Base-by-base conservation (phyloP, 2,797 vertebrate genomes). In the Cephalopachus bancanus region DNA sequence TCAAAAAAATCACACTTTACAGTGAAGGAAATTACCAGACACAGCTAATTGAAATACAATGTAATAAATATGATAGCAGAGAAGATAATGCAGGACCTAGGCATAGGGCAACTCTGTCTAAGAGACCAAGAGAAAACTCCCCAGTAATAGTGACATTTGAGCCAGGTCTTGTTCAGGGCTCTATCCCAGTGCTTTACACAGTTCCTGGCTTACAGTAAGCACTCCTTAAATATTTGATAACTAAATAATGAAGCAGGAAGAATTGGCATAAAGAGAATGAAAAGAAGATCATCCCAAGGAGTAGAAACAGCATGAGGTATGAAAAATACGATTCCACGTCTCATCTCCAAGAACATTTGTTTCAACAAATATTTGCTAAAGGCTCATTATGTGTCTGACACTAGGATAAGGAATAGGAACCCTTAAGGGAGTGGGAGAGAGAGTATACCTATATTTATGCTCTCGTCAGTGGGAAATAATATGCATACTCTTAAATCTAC, bases 181-280 rank as follows among this genome's bases (percentile, higher is more conserved):
- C 79, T 49, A 67, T 90, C 26, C 53, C 49, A 49, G 24, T 53
- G 26, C n/a, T 14, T 51, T 72, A 60, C 26, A 22, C 65, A 30
- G 85, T 78, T 89, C 59, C 79, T 93, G 80, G 60, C 76, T 91
- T 94, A 57, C 3, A 51, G 76, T 91, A 97, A 89, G 62, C 15
- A 84, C 9, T 87, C 51, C 60, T 72, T 67, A 93, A 57, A 78
- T 79, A 95, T 55, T 80, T 89, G 64, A 74, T 86, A 49, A 91
- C 94, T 89, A 96, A 80, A 78, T 74, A 83, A 83, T 67, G 30
- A 93, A 96, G 37, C 87, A 85, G 64, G 93, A 83, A 53, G 19
- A 87, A 55, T 57, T 75, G 62, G 51, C 33, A 93, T 53, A 86
- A 86, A 93, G 51, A 57, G n/a, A 96, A 91, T 89, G 20, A 57